Conservation (phyloP, 2,113 vertebrate genomes). For the Gallinago undulata region DNA sequence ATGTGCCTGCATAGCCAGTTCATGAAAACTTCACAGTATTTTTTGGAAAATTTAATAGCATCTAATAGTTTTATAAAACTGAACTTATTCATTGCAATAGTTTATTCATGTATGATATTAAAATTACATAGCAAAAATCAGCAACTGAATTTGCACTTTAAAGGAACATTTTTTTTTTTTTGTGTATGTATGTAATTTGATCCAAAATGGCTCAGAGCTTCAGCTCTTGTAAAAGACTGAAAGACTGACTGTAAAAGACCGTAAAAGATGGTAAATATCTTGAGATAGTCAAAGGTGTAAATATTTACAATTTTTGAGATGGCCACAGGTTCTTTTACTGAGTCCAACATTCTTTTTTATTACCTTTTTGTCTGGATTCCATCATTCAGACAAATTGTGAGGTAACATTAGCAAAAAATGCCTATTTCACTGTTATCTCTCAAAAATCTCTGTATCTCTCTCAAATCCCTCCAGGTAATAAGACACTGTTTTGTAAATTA, state of each 20-base stretch:
- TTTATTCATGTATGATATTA: not conserved
- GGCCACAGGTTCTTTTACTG: not conserved
- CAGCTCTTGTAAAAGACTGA: not conserved
- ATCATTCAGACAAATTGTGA: not conserved
- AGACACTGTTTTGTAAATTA: not conserved
- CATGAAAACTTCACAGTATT: not conserved
- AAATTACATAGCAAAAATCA: not conserved
- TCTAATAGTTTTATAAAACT: not conserved
- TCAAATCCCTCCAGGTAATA: not conserved
- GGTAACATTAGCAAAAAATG: not conserved
- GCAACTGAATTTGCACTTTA: not conserved
- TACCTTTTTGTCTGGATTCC: not conserved
- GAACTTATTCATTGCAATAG: not conserved
- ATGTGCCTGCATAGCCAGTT: not conserved
- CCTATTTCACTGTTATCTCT: not conserved
- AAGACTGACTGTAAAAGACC: not conserved
- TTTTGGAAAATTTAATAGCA: not conserved
- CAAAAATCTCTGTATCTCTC: not conserved
- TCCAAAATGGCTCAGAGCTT: not conserved
- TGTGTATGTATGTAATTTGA: not conserved
- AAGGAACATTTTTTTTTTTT: not conserved
- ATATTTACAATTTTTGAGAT: not conserved
- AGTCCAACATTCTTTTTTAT: not conserved
- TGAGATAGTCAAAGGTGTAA: not conserved
- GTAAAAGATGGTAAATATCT: not conserved